Base-by-base conservation (phyloP, 2,888 invertebrate species). In the Exocentrus adspersus region DNA sequence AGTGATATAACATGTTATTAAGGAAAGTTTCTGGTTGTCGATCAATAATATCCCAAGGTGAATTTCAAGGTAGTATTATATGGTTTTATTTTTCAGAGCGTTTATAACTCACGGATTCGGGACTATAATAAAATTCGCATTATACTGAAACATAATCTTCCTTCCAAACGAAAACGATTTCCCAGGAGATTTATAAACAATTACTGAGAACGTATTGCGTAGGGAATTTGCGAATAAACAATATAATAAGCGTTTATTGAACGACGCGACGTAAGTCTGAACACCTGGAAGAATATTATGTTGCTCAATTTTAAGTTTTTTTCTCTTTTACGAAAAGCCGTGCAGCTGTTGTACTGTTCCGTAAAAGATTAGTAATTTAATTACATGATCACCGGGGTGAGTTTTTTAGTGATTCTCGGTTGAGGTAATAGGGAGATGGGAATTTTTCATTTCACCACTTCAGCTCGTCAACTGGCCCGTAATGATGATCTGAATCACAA, bases 391-490 rank as follows among this genome's bases (percentile, higher is more conserved):
- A n/a, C n/a, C n/a, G n/a, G n/a, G n/a, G n/a, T n/a, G n/a, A n/a
- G n/a, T n/a, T n/a, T n/a, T n/a, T n/a, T n/a, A n/a, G n/a, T n/a
- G n/a, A n/a, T n/a, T n/a, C n/a, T n/a, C n/a, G n/a, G n/a, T n/a
- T n/a, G n/a, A n/a, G n/a, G n/a, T n/a, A n/a, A n/a, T n/a, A n/a
- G n/a, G n/a, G n/a, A n/a, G n/a, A n/a, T n/a, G n/a, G n/a, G n/a
- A n/a, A n/a, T n/a, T n/a, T n/a, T n/a, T n/a, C n/a, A n/a, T n/a
- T n/a, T n/a, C n/a, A n/a, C n/a, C 50, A 56, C 52, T 59, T 17
- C 60, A 59, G 41, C 53, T 20, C 51, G 32, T 30, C 60, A 56
- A 59, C 52, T 59, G 60, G 52, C 32, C 12, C 60, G 24, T 24
- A 7, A 6, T 52, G 50, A 52, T 57, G n/a, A 21, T 56, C 10